A percentile compares a stretch with the other conserved stretches of the same genome.
These are phyloP conservation scores for Allolobophora icterica DNA, from an alignment of 2,888 invertebrate species.

Conservation along the genomic window DNA sequence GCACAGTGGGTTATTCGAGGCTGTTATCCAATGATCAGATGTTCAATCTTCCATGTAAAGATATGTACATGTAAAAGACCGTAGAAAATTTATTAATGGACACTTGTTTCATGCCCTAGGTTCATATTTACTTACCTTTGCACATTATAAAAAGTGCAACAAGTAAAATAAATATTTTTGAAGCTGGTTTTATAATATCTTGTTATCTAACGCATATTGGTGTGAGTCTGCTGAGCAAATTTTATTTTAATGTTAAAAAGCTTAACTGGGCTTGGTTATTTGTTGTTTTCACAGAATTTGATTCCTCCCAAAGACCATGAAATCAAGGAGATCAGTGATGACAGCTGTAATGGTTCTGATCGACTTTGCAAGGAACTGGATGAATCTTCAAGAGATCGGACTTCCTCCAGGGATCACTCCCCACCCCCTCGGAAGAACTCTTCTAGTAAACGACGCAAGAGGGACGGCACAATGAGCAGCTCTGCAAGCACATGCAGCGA, in stretches of 20 bases:
- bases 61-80: not conserved
- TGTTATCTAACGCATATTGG: not conserved
- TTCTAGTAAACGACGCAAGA: conserved; percentile 37
- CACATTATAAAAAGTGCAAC: not conserved
- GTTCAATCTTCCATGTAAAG: not conserved
- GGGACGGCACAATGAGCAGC: conserved; percentile 41
- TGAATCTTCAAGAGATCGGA: conserved; percentile 28
- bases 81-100: not conserved
- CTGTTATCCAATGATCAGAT: not conserved
- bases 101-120: not conserved
- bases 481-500: conserved; percentile 49
- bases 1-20: not conserved
- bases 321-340: conserved; percentile 20
- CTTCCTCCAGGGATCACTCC: not conserved
- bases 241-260: not conserved
- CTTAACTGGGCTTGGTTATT: not conserved
- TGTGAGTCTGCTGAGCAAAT: not conserved
- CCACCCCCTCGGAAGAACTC: not conserved
- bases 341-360: conserved; percentile 30
- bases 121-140: not conserved
- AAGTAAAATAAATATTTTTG: not conserved
- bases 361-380: not conserved
- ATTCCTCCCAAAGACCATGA: not conserved
- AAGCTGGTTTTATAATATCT: not conserved
- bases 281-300: conserved; percentile 24